Evolutionary conservation across 2,888 invertebrate species (phyloP), one percentile per base, ranked within the genome.

Genomic region (Netelia virgata): DNA sequence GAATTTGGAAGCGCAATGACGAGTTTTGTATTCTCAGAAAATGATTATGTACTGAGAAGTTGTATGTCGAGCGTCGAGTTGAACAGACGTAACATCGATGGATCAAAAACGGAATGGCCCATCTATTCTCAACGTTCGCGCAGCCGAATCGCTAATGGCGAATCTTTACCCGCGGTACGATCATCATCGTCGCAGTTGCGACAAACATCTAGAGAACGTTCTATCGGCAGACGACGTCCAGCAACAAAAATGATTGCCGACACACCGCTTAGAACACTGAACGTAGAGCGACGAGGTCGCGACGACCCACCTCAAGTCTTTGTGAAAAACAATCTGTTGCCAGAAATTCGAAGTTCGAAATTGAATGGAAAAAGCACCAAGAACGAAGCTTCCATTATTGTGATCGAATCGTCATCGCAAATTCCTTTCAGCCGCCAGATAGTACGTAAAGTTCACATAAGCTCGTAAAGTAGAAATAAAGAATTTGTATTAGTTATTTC

Each of bases 31-130:
- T 36, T 36, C 68, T 43, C 78, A 92, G 92, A 86, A 86, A 88
- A 91, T 76, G 91, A 91, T 84, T 93, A 89, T 69, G 89, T 93
- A 83, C 83, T 93, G 14, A 90, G 89, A 36, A 93, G 90, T 83
- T 93, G 93, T 75, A 91, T 88, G 79, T 92, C 93, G 63, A 93
- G 89, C 36, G 92, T 90, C 5, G 90, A 93, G 79, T 88, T 93
- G 61, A 90, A 88, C 41, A 90, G 91, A 76, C 82, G 75, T n/a
- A 70, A 82, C 53, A 18, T 79, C 23, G 64, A 59, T 53, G 14
- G 23, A 5, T 41, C 69, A 10, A 41, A 23, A 64, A 14, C 64
- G 41, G 70, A 64, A 41, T 43, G 64, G 10, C 41, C 69, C 5
- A 8, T 36, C 10, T 14, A 28, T 14, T 10, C 43, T 36, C 18